Percentiles rank a stretch among this genome's conserved stretches.
phyloP scores from a whole-genome alignment of 1,140 invertebrate genomes.

The Neotoxoptera formosana region DNA sequence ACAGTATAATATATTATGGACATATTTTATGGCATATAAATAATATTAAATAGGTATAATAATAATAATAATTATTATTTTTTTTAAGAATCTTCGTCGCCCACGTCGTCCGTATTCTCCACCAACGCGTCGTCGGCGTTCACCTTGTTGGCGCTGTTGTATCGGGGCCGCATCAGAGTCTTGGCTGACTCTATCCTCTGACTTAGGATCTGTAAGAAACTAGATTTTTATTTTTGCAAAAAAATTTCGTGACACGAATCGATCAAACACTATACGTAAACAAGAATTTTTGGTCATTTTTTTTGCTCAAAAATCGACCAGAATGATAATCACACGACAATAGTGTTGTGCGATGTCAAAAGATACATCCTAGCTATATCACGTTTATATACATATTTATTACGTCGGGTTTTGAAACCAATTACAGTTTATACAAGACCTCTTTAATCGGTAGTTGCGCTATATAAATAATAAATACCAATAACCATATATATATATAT shows the following conservation, averaged over 20 bases:
- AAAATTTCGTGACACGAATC: background rate
- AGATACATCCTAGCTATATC: background rate
- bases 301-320: background rate
- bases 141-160: conserved; percentile 27
- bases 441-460: background rate
- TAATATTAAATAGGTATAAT: background rate
- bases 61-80: background rate
- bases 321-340: background rate
- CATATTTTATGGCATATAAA: background rate
- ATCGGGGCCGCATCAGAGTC: conserved; percentile 55
- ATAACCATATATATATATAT: background rate
- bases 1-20: background rate
- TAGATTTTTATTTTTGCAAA: background rate
- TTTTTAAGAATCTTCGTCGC: conserved; percentile 38
- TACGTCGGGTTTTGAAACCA: background rate
- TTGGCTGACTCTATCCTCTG: conserved; percentile 58
- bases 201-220: conserved; percentile 46
- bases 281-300: background rate
- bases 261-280: background rate
- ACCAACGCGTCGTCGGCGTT: conserved; percentile 3
- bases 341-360: background rate
- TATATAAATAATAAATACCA: no score
- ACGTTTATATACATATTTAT: background rate
- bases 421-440: background rate
- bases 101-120: background rate